Evolutionary conservation across 2,113 vertebrate species (phyloP), one percentile per base, ranked within the genome.

Genomic region (Callipepla squamata): DNA sequence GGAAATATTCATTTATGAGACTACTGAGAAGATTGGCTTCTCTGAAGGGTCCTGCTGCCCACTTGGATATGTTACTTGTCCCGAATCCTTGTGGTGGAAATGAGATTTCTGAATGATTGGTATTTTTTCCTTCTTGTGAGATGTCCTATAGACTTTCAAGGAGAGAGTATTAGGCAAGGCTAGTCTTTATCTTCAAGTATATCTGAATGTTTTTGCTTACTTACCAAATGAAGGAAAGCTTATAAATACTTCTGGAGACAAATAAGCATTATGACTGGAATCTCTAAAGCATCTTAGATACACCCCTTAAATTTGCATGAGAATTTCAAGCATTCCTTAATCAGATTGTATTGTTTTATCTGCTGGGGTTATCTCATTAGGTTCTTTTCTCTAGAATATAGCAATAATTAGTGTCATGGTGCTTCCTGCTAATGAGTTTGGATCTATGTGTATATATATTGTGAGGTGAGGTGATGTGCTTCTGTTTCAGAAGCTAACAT

Each of bases 71-170:
- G 78, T 32, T 48, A 65, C 2, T 5, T 81, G 67, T 72, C 68
- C 9, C n/a, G 65, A 65, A 76, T 94, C 91, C 79, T 74, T 68
- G 68, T 72, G 61, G 95, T 81, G 86, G 76, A 89, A 67, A 44
- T 80, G 63, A 40, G 83, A 45, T 73, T 94, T 63, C 73, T 76
- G 47, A 92, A 74, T 75, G 75, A 77, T 88, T 87, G 65, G 34
- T 18, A 80, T 80, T 58, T 73, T 73, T 96, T 96, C 67, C 13
- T 34, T 93, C 66, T 87, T 80, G 53, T 58, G 94, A 87, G 90
- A 42, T 79, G 59, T 80, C 84, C 75, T 79, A 62, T 89, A 76
- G 57, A 82, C 69, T 80, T 86, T 65, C 61, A 82, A 69, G 74
- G 47, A 75, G 61, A 85, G n/a, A 45, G 66, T 61, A 26, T 50